These are phyloP conservation scores for Coracias cyanogaster DNA, from an alignment of 2,797 vertebrate species.

Conservation along the genomic window DNA sequence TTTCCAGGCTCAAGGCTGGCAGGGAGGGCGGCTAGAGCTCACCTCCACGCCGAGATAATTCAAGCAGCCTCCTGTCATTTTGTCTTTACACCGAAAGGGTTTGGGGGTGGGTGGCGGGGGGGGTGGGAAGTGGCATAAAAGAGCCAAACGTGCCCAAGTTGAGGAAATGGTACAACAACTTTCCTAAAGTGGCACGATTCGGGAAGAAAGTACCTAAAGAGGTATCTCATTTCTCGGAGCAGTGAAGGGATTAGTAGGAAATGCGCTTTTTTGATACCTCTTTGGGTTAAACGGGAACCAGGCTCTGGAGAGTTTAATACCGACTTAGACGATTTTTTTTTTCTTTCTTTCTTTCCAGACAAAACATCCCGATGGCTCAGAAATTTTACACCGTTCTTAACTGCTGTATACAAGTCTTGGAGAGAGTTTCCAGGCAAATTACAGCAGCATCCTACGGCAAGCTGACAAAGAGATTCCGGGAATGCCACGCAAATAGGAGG, in stretches of 20 bases:
- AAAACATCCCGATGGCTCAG: neutral
- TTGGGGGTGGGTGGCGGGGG: too few species aligned
- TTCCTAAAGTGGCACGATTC: neutral
- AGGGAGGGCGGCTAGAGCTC: neutral
- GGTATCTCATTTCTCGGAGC: neutral
- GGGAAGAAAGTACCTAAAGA: neutral
- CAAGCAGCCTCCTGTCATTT: neutral
- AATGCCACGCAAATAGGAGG: slow-evolving; percentile 43
- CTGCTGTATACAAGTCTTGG: neutral
- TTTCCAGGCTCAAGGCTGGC: neutral
- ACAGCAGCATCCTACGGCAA: slow-evolving; percentile 15
- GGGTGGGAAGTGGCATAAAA: neutral
- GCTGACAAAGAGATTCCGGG: slow-evolving; percentile 54
- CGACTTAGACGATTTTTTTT: neutral
- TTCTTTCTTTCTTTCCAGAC: neutral
- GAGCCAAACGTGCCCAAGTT: neutral
- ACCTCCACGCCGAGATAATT: neutral
- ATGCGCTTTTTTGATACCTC: neutral
- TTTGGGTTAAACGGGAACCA: neutral
- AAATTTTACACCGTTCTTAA: neutral
- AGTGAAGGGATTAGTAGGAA: neutral
- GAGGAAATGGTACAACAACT: neutral
- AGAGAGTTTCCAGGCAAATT: slow-evolving; percentile 12
- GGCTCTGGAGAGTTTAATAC: neutral
- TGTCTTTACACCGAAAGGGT: too few species aligned